Percentiles rank a stretch among this genome's conserved stretches.
phyloP scores from a whole-genome alignment of 2,888 invertebrate genomes.

The Amphimallon solstitiale region DNA sequence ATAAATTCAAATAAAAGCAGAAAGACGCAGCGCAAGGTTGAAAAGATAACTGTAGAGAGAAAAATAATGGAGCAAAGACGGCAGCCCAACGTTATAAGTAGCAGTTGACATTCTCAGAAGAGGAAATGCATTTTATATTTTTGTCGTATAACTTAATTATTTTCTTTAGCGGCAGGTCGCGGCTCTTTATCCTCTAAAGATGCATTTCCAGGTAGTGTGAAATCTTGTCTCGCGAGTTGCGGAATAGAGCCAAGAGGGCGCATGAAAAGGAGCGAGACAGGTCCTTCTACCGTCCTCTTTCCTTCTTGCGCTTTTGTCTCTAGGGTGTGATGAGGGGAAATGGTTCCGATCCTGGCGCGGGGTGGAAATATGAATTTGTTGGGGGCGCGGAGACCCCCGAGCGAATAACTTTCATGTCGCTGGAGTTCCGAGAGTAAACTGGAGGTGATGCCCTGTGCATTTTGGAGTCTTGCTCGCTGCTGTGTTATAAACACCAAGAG shows the following conservation, averaged over 20 bases:
- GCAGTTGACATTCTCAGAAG: background rate
- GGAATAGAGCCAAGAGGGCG: background rate
- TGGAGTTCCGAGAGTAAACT: background rate
- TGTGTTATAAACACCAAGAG: background rate
- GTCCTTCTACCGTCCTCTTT: background rate
- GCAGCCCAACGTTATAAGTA: no score
- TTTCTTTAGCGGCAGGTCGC: constrained; percentile 26
- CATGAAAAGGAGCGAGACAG: background rate
- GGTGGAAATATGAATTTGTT: constrained; percentile 21
- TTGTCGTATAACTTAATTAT: constrained; percentile 39
- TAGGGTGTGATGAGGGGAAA: background rate
- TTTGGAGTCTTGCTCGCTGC: background rate
- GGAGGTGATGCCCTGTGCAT: background rate
- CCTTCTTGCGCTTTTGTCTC: no score
- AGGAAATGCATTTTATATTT: constrained; percentile 38
- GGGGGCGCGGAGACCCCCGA: constrained; percentile 16
- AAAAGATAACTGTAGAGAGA: no score
- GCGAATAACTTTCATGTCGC: constrained; percentile 10
- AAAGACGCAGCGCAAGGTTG: no score
- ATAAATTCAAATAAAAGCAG: no score
- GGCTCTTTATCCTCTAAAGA: constrained; percentile 35
- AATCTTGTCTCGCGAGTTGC: constrained; percentile 26
- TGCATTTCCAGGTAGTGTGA: constrained; percentile 32
- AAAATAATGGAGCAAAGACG: no score
- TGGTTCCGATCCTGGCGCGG: no score